Conservation (phyloP, 2,113 vertebrate species). For the Polypterus bichir region DNA sequence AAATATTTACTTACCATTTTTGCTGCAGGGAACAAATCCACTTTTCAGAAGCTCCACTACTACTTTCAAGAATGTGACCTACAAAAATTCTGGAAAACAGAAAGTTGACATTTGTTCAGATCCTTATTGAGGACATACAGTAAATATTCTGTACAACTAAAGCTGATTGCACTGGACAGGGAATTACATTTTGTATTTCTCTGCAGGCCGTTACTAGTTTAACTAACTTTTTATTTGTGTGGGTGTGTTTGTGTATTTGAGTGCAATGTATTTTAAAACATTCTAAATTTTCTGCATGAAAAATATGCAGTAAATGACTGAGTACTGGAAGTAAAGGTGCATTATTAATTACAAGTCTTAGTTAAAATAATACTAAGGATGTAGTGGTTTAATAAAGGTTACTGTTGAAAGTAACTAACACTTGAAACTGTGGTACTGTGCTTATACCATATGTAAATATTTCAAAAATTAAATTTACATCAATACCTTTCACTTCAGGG, state of each 20-base stretch:
- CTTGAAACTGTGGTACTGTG: too few species aligned
- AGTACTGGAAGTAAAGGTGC: background rate
- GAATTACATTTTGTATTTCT: constrained; percentile 4
- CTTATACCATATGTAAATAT: too few species aligned
- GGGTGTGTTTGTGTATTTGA: background rate
- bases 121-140: constrained; percentile 35
- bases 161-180: constrained; percentile 28
- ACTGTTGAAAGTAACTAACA: too few species aligned
- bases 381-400: too few species aligned
- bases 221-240: constrained; percentile 10
- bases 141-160: constrained; percentile 3
- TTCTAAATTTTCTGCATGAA: too few species aligned
- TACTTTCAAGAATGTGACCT: constrained; percentile 93
- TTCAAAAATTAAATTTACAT: too few species aligned
- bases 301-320: background rate
- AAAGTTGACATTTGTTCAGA: constrained; percentile 41
- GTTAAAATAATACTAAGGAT: too few species aligned
- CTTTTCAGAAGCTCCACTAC: constrained; percentile 86
- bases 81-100: constrained; percentile 64
- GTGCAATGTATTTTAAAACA: too few species aligned
- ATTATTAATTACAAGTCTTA: background rate
- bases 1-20: constrained; percentile 11
- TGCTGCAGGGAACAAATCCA: constrained; percentile 80
- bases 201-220: constrained; percentile 1
- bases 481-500: too few species aligned